Conservation (phyloP, 2,113 vertebrate species). For the Acrocephalus kingi region DNA sequence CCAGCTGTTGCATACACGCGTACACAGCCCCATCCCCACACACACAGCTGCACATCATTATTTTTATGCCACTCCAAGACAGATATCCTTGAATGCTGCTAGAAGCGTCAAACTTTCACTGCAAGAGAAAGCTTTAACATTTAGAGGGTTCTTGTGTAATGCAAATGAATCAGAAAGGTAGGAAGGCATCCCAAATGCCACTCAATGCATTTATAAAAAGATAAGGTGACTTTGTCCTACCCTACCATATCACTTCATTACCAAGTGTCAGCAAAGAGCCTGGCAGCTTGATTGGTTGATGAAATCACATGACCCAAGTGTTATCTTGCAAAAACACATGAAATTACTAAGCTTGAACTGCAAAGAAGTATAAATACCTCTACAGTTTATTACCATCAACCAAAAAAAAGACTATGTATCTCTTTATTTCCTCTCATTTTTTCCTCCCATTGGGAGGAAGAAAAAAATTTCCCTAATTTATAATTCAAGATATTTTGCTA, state of each 20-base stretch:
- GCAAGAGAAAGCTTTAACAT: conserved; percentile 53
- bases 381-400: not conserved
- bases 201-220: conserved; percentile 63
- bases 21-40: not conserved
- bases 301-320: conserved; percentile 58
- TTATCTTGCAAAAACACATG: conserved; percentile 53
- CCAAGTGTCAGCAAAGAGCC: conserved; percentile 26
- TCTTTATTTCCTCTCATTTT: conserved; percentile 9
- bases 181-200: conserved; percentile 51
- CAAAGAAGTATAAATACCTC: conserved; percentile 16
- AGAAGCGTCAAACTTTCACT: conserved; percentile 24
- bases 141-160: conserved; percentile 52
- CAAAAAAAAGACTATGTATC: not conserved
- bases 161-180: conserved; percentile 42
- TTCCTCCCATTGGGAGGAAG: not conserved
- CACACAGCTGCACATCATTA: conserved; percentile 55
- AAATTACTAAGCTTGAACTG: conserved; percentile 23
- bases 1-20: not conserved
- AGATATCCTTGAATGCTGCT: not conserved
- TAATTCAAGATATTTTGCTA: conserved; percentile 50
- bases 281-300: conserved; percentile 42
- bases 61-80: conserved; percentile 34
- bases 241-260: conserved; percentile 57
- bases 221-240: conserved; percentile 50
- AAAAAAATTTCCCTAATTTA: conserved; percentile 3